phyloP scores from a whole-genome alignment of 2,113 vertebrate species.

The Dryoscopus gambensis region DNA sequence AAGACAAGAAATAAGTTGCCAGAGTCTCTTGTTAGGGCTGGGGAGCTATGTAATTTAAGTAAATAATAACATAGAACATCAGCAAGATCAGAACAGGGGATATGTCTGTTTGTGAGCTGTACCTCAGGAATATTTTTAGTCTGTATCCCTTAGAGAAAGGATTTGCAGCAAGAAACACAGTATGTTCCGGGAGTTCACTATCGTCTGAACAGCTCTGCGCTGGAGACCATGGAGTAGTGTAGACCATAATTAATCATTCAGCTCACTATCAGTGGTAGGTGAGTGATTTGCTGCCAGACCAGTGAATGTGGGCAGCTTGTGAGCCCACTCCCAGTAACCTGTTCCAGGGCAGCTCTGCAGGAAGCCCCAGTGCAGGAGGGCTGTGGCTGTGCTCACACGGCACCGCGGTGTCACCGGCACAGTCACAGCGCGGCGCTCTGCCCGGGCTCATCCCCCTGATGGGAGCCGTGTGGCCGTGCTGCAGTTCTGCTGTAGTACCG shows the following conservation, averaged over 20 bases:
- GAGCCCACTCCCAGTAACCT: background rate
- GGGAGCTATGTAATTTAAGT: background rate
- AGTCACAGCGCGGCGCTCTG: background rate
- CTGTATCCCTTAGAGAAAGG: background rate
- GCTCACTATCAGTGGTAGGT: too few species aligned
- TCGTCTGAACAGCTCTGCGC: background rate
- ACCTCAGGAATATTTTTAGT: background rate
- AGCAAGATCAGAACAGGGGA: background rate
- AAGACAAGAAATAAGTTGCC: background rate
- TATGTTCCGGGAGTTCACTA: background rate
- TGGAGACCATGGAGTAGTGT: background rate
- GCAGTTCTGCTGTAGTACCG: background rate
- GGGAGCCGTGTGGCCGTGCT: background rate
- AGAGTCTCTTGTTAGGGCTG: background rate
- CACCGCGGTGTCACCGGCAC: accelerated
- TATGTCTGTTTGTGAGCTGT: background rate
- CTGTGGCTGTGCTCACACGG: background rate
- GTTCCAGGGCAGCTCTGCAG: background rate
- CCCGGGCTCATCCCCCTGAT: background rate
- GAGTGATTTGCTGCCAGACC: background rate
- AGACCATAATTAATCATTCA: background rate
- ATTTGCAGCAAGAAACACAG: background rate
- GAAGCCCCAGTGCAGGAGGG: background rate
- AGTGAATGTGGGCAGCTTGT: background rate
- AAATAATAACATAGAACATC: background rate